Base-by-base conservation (phyloP, 2,113 vertebrate species). In the Spheniscus mendiculus region DNA sequence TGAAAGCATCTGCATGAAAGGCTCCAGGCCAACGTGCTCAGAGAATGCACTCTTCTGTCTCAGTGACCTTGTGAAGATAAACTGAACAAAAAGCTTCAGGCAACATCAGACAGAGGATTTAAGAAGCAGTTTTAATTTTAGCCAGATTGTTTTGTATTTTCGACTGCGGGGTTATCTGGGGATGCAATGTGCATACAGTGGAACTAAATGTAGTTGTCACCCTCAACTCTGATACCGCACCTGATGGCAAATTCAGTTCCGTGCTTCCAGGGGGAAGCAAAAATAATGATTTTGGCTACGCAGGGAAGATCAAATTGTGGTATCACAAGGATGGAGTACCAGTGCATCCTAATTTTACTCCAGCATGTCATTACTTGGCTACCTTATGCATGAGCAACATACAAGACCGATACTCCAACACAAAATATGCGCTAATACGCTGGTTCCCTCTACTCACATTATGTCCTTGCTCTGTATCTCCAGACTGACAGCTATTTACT, bases 51-150 rank as follows among this genome's bases (percentile, higher is more conserved):
- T 87, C 90, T 96, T 97, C 96, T 97, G 85, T 96, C 85, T 97
- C 95, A 94, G 91, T 91, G 96, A 97, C 95, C 97, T 96, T 97
- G 95, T 84, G 83, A 93, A 96, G 91, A 96, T 63, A 94, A 94
- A 95, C 89, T 58, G 71, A 92, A 94, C 89, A 87, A 96, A 96
- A 92, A 95, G 91, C 97, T 97, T 83, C 88, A 53, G 96, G 97
- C 97, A 95, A 96, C 89, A 94, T 91, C 95, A 96, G 91, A 89
- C 73, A 81, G 86, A 91, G 67, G 53, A 93, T 94, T 95, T 96
- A 97, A 97, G 97, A 94, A 82, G 81, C 90, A 92, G 95, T 94
- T 97, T 97, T 98, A 97, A 98, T 97, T 97, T 97, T 97, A 97
- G 95, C 67, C 95, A 96, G 93, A 95, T 97, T 96, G 96, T 77